A percentile compares a stretch with the other conserved stretches of the same genome.
Conservation (phyloP, 2,113 vertebrate species). For the Sander vitreus region DNA sequence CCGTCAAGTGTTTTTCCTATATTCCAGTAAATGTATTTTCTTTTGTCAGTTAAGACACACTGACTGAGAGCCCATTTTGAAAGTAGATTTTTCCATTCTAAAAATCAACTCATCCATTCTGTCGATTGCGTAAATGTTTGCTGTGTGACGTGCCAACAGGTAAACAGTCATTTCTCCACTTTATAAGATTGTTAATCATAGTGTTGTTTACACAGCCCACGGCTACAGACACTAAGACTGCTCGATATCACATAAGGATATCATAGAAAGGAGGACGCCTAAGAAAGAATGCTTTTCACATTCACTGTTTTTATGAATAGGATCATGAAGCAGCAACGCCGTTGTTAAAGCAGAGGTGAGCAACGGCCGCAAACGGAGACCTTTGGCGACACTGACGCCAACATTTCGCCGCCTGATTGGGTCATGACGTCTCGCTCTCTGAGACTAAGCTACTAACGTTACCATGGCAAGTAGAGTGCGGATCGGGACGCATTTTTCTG, state of each 20-base stretch:
- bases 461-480: too few relatives aligned
- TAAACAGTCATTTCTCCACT: slow-evolving; percentile 63
- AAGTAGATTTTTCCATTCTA: slow-evolving; percentile 31
- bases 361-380: too few relatives aligned
- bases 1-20: slow-evolving; percentile 15
- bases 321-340: not conserved
- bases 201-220: slow-evolving; percentile 64
- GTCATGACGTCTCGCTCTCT: too few relatives aligned
- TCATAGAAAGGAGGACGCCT: slow-evolving; percentile 5
- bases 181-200: slow-evolving; percentile 54
- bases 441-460: too few relatives aligned
- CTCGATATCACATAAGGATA: slow-evolving; percentile 19
- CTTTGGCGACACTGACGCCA: too few relatives aligned
- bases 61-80: slow-evolving; percentile 24
- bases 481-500: too few relatives aligned
- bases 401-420: too few relatives aligned
- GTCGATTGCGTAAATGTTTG: slow-evolving; percentile 57
- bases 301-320: not conserved
- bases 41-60: slow-evolving; percentile 33
- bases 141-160: slow-evolving; percentile 49
- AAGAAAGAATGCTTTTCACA: not conserved
- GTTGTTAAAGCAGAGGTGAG: not conserved
- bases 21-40: slow-evolving; percentile 35
- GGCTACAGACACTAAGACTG: slow-evolving; percentile 60
- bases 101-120: slow-evolving; percentile 43